phyloP scores from a whole-genome alignment of 2,888 invertebrate species.

The Ischnura elegans region DNA sequence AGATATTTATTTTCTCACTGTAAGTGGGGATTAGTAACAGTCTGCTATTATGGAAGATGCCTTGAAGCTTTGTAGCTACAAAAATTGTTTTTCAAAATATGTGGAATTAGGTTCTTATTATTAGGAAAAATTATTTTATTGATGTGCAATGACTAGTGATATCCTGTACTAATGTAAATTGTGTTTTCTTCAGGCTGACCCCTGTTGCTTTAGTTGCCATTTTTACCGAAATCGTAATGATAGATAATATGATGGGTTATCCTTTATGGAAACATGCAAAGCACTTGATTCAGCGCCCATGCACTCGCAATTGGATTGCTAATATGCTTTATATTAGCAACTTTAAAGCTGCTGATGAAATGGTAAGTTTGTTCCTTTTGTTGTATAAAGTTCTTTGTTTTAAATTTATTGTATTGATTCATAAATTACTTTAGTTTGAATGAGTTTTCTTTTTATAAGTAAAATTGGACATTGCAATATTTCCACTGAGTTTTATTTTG shows the following conservation, averaged over 20 bases:
- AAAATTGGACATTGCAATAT: too few relatives aligned
- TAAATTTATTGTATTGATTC: too few relatives aligned
- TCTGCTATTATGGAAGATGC: too few relatives aligned
- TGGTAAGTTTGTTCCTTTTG: conserved; percentile 3
- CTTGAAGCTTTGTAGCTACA: too few relatives aligned
- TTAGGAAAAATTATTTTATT: background rate
- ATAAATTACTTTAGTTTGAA: too few relatives aligned
- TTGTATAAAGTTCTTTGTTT: too few relatives aligned
- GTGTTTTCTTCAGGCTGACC: background rate
- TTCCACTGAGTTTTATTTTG: too few relatives aligned
- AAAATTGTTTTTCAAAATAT: too few relatives aligned
- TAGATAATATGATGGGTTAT: background rate
- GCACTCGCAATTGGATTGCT: background rate
- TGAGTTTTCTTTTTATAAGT: too few relatives aligned
- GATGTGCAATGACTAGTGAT: background rate
- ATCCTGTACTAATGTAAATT: background rate
- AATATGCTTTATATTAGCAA: background rate
- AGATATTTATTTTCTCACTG: too few relatives aligned
- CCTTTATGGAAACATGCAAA: background rate
- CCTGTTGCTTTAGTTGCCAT: background rate
- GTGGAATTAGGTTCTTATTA: too few relatives aligned
- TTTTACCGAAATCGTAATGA: background rate
- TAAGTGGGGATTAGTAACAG: too few relatives aligned
- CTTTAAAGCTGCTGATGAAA: background rate
- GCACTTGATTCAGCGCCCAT: background rate